These are phyloP conservation scores for Ammodytes dubius DNA, from an alignment of 2,113 vertebrate genomes.

Conservation along the genomic window DNA sequence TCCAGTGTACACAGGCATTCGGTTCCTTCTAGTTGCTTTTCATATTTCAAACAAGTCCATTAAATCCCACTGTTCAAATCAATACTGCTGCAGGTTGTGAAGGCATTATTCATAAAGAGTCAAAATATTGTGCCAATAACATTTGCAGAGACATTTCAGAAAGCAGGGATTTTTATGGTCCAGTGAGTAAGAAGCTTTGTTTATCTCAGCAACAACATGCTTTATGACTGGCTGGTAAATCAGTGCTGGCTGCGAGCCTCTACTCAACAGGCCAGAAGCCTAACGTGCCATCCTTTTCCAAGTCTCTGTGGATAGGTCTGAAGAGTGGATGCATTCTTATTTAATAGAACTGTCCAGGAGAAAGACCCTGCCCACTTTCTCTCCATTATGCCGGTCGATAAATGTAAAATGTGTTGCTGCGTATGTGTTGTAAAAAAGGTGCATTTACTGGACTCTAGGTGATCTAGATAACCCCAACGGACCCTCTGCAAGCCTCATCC, in stretches of 20 bases:
- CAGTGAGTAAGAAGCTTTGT: constrained; percentile 16
- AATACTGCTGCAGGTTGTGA: constrained; percentile 20
- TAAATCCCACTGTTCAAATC: constrained; percentile 27
- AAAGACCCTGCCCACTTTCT: background rate
- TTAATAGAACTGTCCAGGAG: constrained; percentile 5
- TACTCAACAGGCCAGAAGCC: constrained; percentile 11
- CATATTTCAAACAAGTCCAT: constrained; percentile 16
- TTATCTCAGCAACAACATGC: constrained; percentile 20
- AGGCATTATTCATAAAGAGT: background rate
- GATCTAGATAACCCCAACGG: constrained; percentile 26
- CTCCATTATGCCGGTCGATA: constrained; percentile 33
- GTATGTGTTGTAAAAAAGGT: background rate
- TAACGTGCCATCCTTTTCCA: constrained; percentile 22
- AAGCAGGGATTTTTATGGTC: constrained; percentile 18
- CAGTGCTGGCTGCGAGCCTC: background rate
- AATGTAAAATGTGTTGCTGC: background rate
- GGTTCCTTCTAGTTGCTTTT: background rate
- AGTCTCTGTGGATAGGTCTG: background rate
- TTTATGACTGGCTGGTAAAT: constrained; percentile 48
- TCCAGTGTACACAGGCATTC: background rate
- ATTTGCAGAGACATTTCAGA: constrained; percentile 45
- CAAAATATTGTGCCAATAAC: constrained; percentile 26
- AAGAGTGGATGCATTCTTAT: constrained; percentile 22
- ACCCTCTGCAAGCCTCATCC: constrained; percentile 34
- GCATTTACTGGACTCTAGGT: constrained; percentile 15